Evolutionary conservation across 2,888 invertebrate species (phyloP), one percentile per base, ranked within the genome.

Genomic region (Branchipolynoe longqiensis): DNA sequence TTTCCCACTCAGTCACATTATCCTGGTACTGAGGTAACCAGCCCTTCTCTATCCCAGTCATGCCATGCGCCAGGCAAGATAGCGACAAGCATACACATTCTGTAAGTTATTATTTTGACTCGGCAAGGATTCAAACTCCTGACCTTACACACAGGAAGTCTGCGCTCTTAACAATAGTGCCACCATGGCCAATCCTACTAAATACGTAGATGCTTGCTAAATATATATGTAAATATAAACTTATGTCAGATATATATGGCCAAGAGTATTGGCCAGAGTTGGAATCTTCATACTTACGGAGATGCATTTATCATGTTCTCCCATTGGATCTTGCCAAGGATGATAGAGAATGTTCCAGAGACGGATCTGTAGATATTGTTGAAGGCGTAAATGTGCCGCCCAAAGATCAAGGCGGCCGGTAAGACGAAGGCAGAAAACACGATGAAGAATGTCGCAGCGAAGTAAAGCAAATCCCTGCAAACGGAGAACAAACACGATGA

Each of bases 291-390:
- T 78, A 83, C 83, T 41, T 38, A 83, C 64, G 54, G 62, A 8
- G 12, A 22, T 6, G 74, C 73, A 6, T 64, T 4, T 25, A 38
- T 78, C 82, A 90, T 82, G n/a, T 87, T 88, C 6, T 84, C 14
- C 82, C 89, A 89, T 31, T 89, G 85, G 83, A 90, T 89, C 83
- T 87, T 87, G 25, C 89, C 89, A 48, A 90, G 83, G 31, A 89
- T 82, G 82, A 90, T 89, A 31, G 89, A 86, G 54, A 87, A 89
- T 40, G 87, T 83, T 0, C 87, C 84, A 41, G 88, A 84, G 56
- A 85, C 74, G 0, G 89, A 41, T 28, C 87, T 90, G 59, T 38
- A 31, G 54, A 88, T 87, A 14, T 59, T 59, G 4, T 41, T 48
- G 54, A 48, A 48, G 54, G 28, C 8, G 33, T 56, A 31, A 59